These are phyloP conservation scores for Plumapathes pennacea DNA, from an alignment of 92 coral and sea anemone genomes.

Conservation along the genomic window DNA sequence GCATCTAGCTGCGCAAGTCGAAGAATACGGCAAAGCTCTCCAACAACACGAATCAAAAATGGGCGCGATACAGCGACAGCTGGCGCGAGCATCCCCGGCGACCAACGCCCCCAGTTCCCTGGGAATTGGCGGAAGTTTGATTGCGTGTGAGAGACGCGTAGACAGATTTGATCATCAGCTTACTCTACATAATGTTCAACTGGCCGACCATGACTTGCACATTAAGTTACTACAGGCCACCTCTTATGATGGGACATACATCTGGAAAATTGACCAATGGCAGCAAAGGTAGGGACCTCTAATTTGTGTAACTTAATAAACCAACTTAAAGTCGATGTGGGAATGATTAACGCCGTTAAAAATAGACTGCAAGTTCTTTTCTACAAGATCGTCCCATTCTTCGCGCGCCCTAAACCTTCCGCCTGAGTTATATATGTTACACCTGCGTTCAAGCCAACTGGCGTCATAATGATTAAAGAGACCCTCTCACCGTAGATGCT, in stretches of 20 bases:
- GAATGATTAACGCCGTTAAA: no score
- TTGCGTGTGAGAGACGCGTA: slow-evolving; percentile 43
- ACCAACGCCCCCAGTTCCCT: background rate
- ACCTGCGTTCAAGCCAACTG: no score
- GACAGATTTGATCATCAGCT: slow-evolving; percentile 55
- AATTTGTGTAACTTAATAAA: no score
- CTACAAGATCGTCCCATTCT: no score
- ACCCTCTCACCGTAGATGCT: no score
- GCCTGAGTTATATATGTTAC: no score
- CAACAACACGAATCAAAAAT: slow-evolving; percentile 9
- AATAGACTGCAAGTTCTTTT: no score
- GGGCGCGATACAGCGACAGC: slow-evolving; percentile 13
- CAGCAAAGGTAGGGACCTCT: no score
- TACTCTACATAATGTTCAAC: slow-evolving; percentile 52
- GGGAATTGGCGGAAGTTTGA: no score
- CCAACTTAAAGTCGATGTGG: no score
- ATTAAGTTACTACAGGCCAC: slow-evolving; percentile 47
- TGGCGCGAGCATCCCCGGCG: slow-evolving; percentile 4
- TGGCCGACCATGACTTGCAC: slow-evolving; percentile 63
- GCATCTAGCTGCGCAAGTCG: slow-evolving; percentile 14
- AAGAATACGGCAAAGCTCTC: slow-evolving; percentile 21
- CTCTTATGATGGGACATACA: slow-evolving; percentile 64
- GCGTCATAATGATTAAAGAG: no score
- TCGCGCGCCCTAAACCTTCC: no score
- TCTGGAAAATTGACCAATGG: slow-evolving; percentile 84